These are phyloP conservation scores for Barbus barbus DNA, from an alignment of 2,113 vertebrate genomes.

Conservation along the genomic window DNA sequence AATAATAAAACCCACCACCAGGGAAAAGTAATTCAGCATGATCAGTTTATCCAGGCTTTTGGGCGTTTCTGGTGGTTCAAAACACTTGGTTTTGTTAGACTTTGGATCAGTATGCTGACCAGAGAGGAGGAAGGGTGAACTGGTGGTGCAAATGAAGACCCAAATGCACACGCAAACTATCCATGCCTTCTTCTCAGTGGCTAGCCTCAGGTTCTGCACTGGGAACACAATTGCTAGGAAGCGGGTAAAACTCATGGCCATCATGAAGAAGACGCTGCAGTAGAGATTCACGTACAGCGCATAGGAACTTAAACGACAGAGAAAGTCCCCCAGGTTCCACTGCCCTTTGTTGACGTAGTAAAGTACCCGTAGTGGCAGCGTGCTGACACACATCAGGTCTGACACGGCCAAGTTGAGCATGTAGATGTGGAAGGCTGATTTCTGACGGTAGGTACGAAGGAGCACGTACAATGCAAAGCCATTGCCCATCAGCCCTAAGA, in stretches of 20 bases:
- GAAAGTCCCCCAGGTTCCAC: slow-evolving; percentile 86
- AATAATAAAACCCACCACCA: slow-evolving; percentile 83
- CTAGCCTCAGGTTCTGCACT: slow-evolving; percentile 82
- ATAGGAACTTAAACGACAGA: slow-evolving; percentile 89
- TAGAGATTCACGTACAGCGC: slow-evolving; percentile 94
- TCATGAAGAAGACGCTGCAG: slow-evolving; percentile 96
- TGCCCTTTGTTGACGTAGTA: slow-evolving; percentile 87
- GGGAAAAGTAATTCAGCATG: slow-evolving; percentile 82
- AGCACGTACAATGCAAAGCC: slow-evolving; percentile 85
- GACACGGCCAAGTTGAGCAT: slow-evolving; percentile 94
- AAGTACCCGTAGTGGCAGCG: slow-evolving; percentile 85
- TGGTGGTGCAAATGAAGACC: slow-evolving; percentile 84
- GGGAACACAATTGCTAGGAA: slow-evolving; percentile 95
- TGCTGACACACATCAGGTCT: slow-evolving; percentile 89
- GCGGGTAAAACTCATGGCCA: slow-evolving; percentile 92
- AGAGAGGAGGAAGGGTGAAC: slow-evolving; percentile 81
- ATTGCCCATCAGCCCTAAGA: slow-evolving; percentile 88
- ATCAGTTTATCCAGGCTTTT: slow-evolving; percentile 60
- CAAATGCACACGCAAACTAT: slow-evolving; percentile 80
- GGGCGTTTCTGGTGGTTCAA: slow-evolving; percentile 79
- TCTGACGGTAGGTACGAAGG: slow-evolving; percentile 78
- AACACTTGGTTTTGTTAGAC: slow-evolving; percentile 89
- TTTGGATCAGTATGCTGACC: slow-evolving; percentile 63
- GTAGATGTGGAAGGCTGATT: slow-evolving; percentile 88
- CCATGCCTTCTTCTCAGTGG: slow-evolving; percentile 80